Conservation (phyloP, 2,797 vertebrate species). For the Salmo trutta region DNA sequence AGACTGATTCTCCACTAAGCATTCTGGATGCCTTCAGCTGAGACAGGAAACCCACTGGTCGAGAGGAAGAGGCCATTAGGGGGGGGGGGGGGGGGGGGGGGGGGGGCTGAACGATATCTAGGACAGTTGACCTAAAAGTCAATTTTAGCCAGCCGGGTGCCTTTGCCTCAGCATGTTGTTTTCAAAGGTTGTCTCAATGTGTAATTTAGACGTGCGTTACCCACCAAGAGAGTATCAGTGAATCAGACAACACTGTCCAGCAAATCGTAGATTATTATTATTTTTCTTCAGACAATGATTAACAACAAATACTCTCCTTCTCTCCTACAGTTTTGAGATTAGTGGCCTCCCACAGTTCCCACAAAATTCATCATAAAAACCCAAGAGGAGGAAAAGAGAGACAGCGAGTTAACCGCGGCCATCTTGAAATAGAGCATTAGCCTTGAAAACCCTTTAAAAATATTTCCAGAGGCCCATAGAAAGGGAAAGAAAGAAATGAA, state of each 20-base stretch:
- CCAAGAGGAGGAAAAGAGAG: conserved; percentile 37
- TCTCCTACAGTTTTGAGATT: conserved; percentile 1
- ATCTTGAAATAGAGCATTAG: conserved; percentile 42
- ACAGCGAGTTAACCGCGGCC: conserved; percentile 41
- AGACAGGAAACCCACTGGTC: conserved; percentile 65
- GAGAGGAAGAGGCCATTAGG: conserved; percentile 62
- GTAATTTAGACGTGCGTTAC: conserved; percentile 40
- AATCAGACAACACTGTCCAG: conserved; percentile 25
- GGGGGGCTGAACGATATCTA: conserved; percentile 23
- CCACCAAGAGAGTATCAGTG: not conserved
- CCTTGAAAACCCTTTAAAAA: conserved; percentile 13
- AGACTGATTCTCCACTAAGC: conserved; percentile 32
- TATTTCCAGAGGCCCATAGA: conserved; percentile 4
- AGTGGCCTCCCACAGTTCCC: not conserved
- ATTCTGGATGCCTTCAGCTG: conserved; percentile 60
- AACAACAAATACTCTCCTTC: not conserved
- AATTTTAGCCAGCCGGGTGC: conserved; percentile 28
- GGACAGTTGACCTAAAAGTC: conserved; percentile 37
- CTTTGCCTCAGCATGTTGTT: conserved; percentile 45
- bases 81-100: conserved; percentile 31
- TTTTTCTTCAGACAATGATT: conserved; percentile 38
- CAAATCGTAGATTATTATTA: conserved; percentile 41
- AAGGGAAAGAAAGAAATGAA: conserved; percentile 8
- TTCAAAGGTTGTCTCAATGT: conserved; percentile 47
- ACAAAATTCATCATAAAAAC: conserved; percentile 39